Evolutionary conservation across 1,140 invertebrate species (phyloP), one percentile per base, ranked within the genome.

Genomic region (Cryptotermes secundus): DNA sequence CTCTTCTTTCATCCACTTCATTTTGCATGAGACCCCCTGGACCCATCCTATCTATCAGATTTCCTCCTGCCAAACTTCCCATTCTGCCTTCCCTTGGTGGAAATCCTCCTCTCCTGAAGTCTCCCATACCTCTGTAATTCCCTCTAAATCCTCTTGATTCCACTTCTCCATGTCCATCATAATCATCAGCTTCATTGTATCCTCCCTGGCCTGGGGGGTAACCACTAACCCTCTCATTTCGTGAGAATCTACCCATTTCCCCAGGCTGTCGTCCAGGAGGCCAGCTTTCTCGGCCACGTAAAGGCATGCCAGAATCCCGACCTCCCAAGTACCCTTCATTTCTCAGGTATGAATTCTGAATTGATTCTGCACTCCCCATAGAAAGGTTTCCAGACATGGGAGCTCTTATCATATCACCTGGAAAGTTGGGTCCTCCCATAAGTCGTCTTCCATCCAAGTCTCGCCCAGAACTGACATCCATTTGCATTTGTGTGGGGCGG

Each of bases 1-100:
- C 49, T 83, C 82, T 24, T 59, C 82, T 53, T 14, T 84, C 79
- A 84, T 81, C 38, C 80, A 84, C 82, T 19, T 84, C 84, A 24
- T n/a, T 49, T 45, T 82, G 81, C 38, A 34, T 38, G 14, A 82
- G 35, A 10, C 45, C 80, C 16, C 80, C 80, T 9, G 80, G 38
- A 26, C 81, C 81, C 81, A 82, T 49, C 19, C 34, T 34, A 26
- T 49, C 36, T 24, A 82, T 82, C 81, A 82, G 49, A 26, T 34
- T 42, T 24, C 38, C 81, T 26, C 36, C 31, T 34, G 36, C 19
- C 31, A 49, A 12, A 49, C 31, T 6, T 42, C 49, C 31, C 49
- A 49, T 34, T 22, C 35, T 34, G 42, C 31, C 36, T 53, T 49
- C 81, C n/a, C 82, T 9, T 26, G 59, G 59, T 2, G 31, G 31